Base-by-base conservation (phyloP, 2,113 vertebrate genomes). In the Tinamus guttatus region DNA sequence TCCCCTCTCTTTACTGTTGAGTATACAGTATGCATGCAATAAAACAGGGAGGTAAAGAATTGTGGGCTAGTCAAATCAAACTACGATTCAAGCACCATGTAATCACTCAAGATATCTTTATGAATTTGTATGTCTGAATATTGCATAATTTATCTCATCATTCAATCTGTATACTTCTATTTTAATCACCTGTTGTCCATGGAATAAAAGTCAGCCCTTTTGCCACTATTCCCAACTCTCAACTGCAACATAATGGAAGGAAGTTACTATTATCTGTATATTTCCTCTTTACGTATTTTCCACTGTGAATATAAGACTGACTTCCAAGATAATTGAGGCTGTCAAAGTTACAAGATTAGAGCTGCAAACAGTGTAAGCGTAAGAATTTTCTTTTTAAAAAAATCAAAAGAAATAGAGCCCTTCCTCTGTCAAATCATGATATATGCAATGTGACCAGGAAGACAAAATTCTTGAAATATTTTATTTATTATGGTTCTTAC, bases 21-120 rank as follows among this genome's bases (percentile, higher is more conserved):
- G 60, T 83, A 79, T 91, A 96, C 68, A 92, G 93, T 92, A 96
- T 32, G 94, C 70, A 75, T 88, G 79, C 34, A 93, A 97, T 97
- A 97, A 97, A 98, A 95, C 5, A 80, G 82, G 56, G 83, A 63
- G 34, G 47, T 15, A n/a, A 80, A 59, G 45, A 65, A 38, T 13
- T 65, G 38, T 64, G 47, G 28, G 4, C 95, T 85, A 79, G 81
- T 88, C 63, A 94, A 91, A 90, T 70, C 32, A 76, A 94, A 95
- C 75, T 36, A 76, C 76, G 27, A 78, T 95, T 93, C 85, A 85
- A 96, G 60, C 52, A 90, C 77, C 89, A 96, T 84, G 93, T 96
- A 97, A 92, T 93, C 77, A 96, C 79, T 94, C 59, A 76, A 82
- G 80, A 89, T 95, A 92, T 34, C 38, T 87, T 96, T 73, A 87